A percentile compares a stretch with the other conserved stretches of the same genome.
phyloP scores from a whole-genome alignment of 1,140 invertebrate species.

The Mizuhopecten yessoensis region DNA sequence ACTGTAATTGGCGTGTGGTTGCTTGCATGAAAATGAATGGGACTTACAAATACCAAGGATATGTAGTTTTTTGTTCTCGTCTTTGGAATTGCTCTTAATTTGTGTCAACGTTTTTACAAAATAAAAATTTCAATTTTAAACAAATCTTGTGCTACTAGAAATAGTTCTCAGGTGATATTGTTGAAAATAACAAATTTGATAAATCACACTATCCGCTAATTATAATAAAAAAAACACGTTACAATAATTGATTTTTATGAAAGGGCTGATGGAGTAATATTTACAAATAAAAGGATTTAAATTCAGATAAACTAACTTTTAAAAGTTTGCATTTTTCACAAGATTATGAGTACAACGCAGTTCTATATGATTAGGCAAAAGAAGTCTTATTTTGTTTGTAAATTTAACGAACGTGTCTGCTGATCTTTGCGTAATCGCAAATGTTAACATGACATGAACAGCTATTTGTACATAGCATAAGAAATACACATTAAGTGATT shows the following conservation, averaged over 20 bases:
- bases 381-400: no score
- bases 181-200: neutral
- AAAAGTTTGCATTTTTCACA: no score
- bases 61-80: neutral
- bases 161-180: neutral
- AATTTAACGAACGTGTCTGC: no score
- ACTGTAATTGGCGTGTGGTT: neutral
- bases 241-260: neutral
- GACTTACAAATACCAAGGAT: neutral
- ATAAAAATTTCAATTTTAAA: neutral
- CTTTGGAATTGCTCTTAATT: neutral
- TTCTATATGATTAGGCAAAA: no score
- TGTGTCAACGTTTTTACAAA: neutral
- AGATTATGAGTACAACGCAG: no score
- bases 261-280: neutral
- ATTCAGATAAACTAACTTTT: no score
- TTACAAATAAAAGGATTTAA: neutral
- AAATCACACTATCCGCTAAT: neutral
- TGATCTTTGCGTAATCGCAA: no score
- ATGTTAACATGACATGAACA: no score
- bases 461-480: no score
- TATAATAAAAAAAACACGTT: neutral
- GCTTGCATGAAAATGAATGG: neutral
- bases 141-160: neutral
- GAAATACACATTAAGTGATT: no score